phyloP scores from a whole-genome alignment of 2,113 vertebrate species.

The Helogale parvula region DNA sequence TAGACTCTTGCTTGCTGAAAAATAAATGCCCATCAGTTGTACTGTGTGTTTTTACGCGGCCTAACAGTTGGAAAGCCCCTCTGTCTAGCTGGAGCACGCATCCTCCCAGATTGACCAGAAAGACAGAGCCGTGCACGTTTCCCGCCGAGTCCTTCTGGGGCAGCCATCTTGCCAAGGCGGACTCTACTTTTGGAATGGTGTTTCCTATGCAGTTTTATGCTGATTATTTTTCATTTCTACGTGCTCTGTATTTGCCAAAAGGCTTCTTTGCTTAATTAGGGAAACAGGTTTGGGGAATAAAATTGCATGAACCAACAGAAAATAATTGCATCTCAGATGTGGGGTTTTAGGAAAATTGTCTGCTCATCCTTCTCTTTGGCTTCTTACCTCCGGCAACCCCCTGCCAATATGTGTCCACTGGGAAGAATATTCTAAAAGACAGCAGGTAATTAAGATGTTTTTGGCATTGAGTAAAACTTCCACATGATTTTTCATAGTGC shows the following conservation, averaged over 20 bases:
- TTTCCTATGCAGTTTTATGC: background rate
- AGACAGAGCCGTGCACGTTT: background rate
- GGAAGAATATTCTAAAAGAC: conserved; percentile 33
- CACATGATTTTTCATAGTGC: background rate
- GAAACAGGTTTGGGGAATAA: conserved; percentile 41
- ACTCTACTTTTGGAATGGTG: background rate
- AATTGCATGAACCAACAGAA: conserved; percentile 48
- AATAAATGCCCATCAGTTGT: background rate
- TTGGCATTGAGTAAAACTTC: background rate
- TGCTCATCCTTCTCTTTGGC: background rate
- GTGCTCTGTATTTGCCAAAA: conserved; percentile 29
- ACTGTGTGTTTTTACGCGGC: no score
- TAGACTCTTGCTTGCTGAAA: background rate
- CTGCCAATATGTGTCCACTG: background rate
- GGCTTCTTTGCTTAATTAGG: conserved; percentile 54
- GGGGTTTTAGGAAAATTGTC: background rate
- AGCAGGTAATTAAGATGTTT: conserved; percentile 59
- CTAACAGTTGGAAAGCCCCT: background rate
- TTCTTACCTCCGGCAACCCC: background rate
- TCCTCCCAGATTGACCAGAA: background rate
- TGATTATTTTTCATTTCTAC: background rate
- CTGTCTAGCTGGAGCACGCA: background rate
- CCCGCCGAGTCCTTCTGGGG: accelerated
- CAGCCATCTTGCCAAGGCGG: accelerated
- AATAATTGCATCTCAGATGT: conserved; percentile 40